A percentile compares a stretch with the other conserved stretches of the same genome.
Conservation (phyloP, 2,888 invertebrate species). For the Drosophila pseudotakahashii region DNA sequence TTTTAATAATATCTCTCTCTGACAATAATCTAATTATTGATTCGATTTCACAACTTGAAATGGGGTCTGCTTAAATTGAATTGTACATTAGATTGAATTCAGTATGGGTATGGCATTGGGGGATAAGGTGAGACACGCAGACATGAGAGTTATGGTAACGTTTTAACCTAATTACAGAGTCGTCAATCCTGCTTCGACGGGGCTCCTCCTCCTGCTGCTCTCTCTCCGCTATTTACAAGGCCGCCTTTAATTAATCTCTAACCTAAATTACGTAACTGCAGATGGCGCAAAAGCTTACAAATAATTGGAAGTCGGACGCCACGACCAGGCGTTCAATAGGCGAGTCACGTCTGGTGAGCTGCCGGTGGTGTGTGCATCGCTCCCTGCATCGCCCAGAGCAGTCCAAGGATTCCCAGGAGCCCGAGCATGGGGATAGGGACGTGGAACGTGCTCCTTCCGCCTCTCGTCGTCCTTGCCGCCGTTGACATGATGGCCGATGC, state of each 20-base stretch:
- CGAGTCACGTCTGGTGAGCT: slow-evolving; percentile 65
- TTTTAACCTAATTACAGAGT: slow-evolving; percentile 72
- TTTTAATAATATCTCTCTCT: slow-evolving; percentile 42
- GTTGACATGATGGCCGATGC: slow-evolving; percentile 84
- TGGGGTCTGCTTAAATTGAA: slow-evolving; percentile 40
- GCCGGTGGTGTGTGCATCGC: slow-evolving; percentile 46
- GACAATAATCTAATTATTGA: slow-evolving; percentile 80
- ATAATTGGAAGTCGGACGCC: slow-evolving; percentile 69
- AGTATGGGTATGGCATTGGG: slow-evolving; percentile 8
- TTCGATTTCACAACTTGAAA: slow-evolving; percentile 79
- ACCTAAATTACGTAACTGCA: slow-evolving; percentile 78
- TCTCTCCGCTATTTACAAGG: slow-evolving; percentile 68
- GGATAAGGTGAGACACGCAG: slow-evolving; percentile 44
- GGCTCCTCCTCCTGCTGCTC: background rate
- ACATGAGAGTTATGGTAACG: slow-evolving; percentile 46
- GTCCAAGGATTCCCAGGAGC: slow-evolving; percentile 49
- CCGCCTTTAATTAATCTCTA: slow-evolving; percentile 75
- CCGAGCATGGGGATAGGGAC: slow-evolving; percentile 61
- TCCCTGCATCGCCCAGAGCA: slow-evolving; percentile 29
- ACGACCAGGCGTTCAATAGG: slow-evolving; percentile 55
- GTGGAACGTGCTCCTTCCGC: slow-evolving; percentile 53
- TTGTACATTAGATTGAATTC: slow-evolving; percentile 37
- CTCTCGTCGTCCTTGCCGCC: slow-evolving; percentile 46
- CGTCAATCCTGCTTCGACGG: slow-evolving; percentile 38
- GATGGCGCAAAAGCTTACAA: slow-evolving; percentile 74